A percentile compares a stretch with the other conserved stretches of the same genome.
phyloP scores from a whole-genome alignment of 2,797 vertebrate genomes.

The Australoheros facetus region DNA sequence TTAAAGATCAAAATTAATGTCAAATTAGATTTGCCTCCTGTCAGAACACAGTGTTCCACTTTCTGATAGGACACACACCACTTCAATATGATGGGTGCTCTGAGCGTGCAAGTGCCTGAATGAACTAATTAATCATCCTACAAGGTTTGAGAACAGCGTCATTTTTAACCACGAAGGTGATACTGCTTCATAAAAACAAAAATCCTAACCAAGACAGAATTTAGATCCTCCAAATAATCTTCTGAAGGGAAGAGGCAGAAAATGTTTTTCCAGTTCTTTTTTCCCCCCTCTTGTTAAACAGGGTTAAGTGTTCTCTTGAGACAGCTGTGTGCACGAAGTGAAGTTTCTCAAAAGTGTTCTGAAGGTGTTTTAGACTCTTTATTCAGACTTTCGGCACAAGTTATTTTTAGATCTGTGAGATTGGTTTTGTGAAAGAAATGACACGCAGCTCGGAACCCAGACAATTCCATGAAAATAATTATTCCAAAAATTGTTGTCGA shows the following conservation, averaged over 20 bases:
- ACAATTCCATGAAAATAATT: background rate
- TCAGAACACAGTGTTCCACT: slow-evolving; percentile 10
- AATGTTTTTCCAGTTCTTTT: background rate
- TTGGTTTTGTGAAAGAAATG: background rate
- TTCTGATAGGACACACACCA: slow-evolving; percentile 12
- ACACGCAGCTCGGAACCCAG: background rate
- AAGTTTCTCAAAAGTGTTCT: background rate
- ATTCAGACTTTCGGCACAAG: background rate
- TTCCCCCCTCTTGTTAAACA: background rate
- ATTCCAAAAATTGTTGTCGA: background rate
- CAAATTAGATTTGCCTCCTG: slow-evolving; percentile 32
- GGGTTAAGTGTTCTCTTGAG: slow-evolving; percentile 10
- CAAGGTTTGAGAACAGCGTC: slow-evolving; percentile 15
- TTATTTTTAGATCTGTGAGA: background rate
- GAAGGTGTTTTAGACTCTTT: background rate
- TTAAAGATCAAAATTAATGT: slow-evolving; percentile 29
- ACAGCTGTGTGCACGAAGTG: background rate
- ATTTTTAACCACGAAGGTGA: slow-evolving; percentile 11
- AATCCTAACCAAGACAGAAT: background rate
- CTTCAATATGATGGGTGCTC: slow-evolving; percentile 2
- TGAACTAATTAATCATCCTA: slow-evolving; percentile 31
- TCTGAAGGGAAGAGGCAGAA: background rate
- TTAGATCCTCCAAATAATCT: background rate
- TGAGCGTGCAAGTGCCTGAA: slow-evolving; percentile 16
- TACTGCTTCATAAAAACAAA: background rate